Evolutionary conservation across 2,888 invertebrate genomes (phyloP), one percentile per base, ranked within the genome.

Genomic region (Plusia festucae): DNA sequence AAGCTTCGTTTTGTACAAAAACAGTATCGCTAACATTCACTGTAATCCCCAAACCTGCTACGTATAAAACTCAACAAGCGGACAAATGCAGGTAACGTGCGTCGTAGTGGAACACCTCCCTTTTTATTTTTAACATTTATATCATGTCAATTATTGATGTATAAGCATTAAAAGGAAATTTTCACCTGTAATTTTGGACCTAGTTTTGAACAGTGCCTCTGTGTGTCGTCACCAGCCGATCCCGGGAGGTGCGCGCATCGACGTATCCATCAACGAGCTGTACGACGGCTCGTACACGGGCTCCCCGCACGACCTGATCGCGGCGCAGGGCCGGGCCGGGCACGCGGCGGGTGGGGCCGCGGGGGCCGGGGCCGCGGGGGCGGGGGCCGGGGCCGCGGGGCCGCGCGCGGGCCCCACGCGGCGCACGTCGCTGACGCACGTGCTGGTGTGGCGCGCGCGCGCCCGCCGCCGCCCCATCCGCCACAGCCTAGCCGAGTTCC

Each of bases 251-350:
- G 98, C 98, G 49, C 96, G 98, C 67, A 98, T 99, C 77, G 99
- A 99, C 93, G 99, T 99, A 1, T 98, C 99, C 0, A 98, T 99
- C 79, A 99, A 99, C 93, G 99, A 99, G 90, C 94, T 97, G 69
- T 99, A 98, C 92, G 99, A 99, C 92, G 99, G 99, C 0, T 99
- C 99, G 0, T 99, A 99, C 91, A 97, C 98, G 13, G 99, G 99
- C 5, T 98, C 98, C 51, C 99, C 99, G 0, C 98, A 98, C 87
- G 98, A 98, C 91, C 95, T 98, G 73, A 97, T 98, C 59, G 97
- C 97, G 96, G 97, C 76, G 96, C 98, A 77, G 96, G 97, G 72
- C 89, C 97, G 77, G 89, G 73, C 90, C 97, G 78, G 96, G 96
- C 54, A 95, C 96, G 97, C 30, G 97, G 97, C 15, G 24, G 34